Percentiles rank a stretch among this genome's conserved stretches.
These are phyloP conservation scores for Drosophila mayaguana DNA, from an alignment of 2,888 invertebrate genomes.

Conservation along the genomic window DNA sequence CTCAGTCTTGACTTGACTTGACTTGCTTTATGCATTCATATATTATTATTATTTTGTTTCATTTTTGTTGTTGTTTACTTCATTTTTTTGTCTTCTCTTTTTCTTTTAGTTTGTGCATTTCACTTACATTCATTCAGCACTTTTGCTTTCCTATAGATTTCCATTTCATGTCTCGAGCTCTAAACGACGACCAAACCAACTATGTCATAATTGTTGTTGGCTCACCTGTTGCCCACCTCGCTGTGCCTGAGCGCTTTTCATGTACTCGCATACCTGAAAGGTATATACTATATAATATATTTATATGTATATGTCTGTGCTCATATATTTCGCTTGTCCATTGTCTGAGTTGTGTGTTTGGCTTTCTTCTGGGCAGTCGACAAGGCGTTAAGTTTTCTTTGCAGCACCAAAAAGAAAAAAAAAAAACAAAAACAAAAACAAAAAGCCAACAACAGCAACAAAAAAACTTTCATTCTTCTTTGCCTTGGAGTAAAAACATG, in stretches of 20 bases:
- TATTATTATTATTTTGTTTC: conserved; percentile 11
- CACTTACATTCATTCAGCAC: conserved; percentile 61
- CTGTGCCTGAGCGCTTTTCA: conserved; percentile 38
- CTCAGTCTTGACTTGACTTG: conserved; percentile 14
- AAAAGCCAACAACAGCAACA: neutral
- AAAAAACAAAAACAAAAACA: neutral
- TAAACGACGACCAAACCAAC: conserved; percentile 33
- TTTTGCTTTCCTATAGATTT: conserved; percentile 69
- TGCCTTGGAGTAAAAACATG: conserved; percentile 4
- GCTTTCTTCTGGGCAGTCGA: conserved; percentile 56
- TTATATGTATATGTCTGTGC: neutral
- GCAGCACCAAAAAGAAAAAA: neutral
- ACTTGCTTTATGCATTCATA: conserved; percentile 18
- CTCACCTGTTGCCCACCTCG: conserved; percentile 17
- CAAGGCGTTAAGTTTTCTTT: conserved; percentile 37
- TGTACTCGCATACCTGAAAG: conserved; percentile 19
- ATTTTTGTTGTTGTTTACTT: neutral
- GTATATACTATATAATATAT: conserved; percentile 1
- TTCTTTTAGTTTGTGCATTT: conserved; percentile 41
- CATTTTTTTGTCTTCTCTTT: neutral
- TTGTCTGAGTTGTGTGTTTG: conserved; percentile 32
- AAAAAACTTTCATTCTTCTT: conserved; percentile 12
- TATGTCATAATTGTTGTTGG: conserved; percentile 66
- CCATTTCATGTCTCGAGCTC: conserved; percentile 53
- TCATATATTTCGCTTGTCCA: conserved; percentile 18